Evolutionary conservation across 2,113 vertebrate genomes (phyloP), one percentile per base, ranked within the genome.

Genomic region (Ptilorrhoa leucosticta): DNA sequence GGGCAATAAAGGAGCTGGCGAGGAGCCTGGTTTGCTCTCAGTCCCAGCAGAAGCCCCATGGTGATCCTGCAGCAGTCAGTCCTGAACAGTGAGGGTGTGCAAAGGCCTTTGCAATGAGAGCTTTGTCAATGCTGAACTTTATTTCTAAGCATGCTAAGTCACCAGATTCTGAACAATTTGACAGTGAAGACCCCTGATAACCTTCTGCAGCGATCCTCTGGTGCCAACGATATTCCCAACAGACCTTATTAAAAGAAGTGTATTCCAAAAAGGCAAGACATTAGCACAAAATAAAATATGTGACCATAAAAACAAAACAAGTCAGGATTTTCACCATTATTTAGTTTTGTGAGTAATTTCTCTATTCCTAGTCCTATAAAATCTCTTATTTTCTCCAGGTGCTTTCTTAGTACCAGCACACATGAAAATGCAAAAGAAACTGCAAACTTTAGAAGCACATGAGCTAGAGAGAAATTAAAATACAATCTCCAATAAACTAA

Each of bases 21-120:
- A 73, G 51, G 13, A 66, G 64, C 40, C 24, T 72, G 37, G 21
- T 27, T 87, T 21, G 50, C 27, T 47, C 75, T 40, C 60, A 47
- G 0, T 10, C 11, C 26, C 2, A 76, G 39, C 44, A 82, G 57
- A 69, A 88, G n/a, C 28, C 20, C 39, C 48, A 15, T 0, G 2
- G 37, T 13, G 64, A 93, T 33, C 16, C 18, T 44, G 24, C 19
- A 89, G 54, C 20, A 53, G n/a, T 14, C 23, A 42, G 10, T 14
- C 37, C 64, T 54, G 53, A 57, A 24, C 24, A 79, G 44, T 3
- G 31, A 76, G 4, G 13, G 30, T 27, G 56, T 65, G 50, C 72
- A 77, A 89, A 77, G 45, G 30, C 63, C 39, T 60, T 71, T 33
- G 54, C 50, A 71, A 56, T 6, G 9, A 66, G 21, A 77, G 31